phyloP scores from a whole-genome alignment of 1,140 invertebrate species.

The Drosophila rufa region DNA sequence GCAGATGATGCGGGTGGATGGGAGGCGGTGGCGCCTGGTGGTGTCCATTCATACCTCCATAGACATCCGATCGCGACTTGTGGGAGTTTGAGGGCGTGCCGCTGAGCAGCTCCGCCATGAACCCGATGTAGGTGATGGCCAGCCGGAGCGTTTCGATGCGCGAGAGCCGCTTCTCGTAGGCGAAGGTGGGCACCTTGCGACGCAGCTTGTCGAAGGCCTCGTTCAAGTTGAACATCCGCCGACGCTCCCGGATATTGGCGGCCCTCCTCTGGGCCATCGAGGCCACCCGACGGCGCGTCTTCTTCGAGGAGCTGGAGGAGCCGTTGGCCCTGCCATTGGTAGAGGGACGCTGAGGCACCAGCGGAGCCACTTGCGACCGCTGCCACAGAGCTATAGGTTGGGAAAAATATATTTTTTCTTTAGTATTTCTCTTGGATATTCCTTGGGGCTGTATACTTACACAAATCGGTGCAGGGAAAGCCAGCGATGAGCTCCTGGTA shows the following conservation, averaged over 20 bases:
- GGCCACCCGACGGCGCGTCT: conserved; percentile 94
- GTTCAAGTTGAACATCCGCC: conserved; percentile 98
- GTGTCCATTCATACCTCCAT: conserved; percentile 75
- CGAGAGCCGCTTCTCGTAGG: conserved; percentile 98
- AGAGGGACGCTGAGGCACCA: conserved; percentile 66
- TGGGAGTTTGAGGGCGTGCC: conserved; percentile 87
- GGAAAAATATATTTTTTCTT: background rate
- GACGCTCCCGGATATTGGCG: conserved; percentile 96
- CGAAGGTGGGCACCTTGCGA: conserved; percentile 98
- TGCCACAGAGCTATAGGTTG: conserved; percentile 85
- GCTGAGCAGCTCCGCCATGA: conserved; percentile 96
- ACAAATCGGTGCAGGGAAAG: conserved; percentile 86
- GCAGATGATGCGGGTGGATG: conserved; percentile 77
- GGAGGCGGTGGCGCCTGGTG: conserved; percentile 66
- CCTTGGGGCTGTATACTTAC: conserved; percentile 65
- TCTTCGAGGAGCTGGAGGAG: conserved; percentile 87
- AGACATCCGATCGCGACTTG: conserved; percentile 83
- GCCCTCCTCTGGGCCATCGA: conserved; percentile 95
- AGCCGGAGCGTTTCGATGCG: conserved; percentile 98
- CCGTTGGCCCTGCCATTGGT: conserved; percentile 63
- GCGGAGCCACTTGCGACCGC: conserved; percentile 74
- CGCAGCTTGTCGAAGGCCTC: conserved; percentile 98
- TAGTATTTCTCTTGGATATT: too few species aligned
- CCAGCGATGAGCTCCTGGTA: conserved; percentile 87
- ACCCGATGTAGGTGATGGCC: conserved; percentile 99